Base-by-base conservation (phyloP, 1,140 invertebrate genomes). In the Anastrepha ludens region DNA sequence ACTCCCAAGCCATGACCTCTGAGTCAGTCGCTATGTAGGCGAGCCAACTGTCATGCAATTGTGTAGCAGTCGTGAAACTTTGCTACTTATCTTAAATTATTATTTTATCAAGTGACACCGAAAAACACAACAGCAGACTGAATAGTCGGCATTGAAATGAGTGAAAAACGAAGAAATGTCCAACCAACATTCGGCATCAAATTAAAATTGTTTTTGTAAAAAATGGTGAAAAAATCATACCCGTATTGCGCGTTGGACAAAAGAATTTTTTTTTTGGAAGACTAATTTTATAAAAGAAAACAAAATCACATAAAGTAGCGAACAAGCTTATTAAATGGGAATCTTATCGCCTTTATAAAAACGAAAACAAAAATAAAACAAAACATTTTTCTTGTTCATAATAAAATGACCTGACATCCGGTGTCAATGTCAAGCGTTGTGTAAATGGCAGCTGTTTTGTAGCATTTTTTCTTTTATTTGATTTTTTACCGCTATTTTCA, bases 21-120 rank as follows among this genome's bases (percentile, higher is more conserved):
- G 7, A 41, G 20, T 3, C 3, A 39, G 64, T 29, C 39, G 20
- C 7, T 1, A 8, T 20, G 9, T 29, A 39, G 64, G 20, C 64
- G 11, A 13, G 20, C 62, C 64, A 67, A 67, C 20, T 67, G 64
- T 41, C 64, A 9, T 11, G 11, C 11, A 44, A 74, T 74, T 29
- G 17, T 39, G 7, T 39, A 74, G 29, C 41, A 74, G 13, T 81
- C 55, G 5, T 0, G 47, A 81, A 81, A 81, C 47, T 81, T 81
- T 81, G n/a, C 8, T 50, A 17, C 47, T 55, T 81, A 81, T 81
- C 74, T 81, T n/a, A 81, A 81, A 17, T 81, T 81, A 81, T 81
- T 81, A 20, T 47, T 55, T 81, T 58, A 81, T 29, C 74, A 81
- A 81, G 20, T 81, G 74, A 81, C 47, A 47, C 47, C 47, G 47